Evolutionary conservation across 30 jellyfish, hydroid and myxozoan species (phyloP).

Genomic region (Nemopilema nomurai): DNA sequence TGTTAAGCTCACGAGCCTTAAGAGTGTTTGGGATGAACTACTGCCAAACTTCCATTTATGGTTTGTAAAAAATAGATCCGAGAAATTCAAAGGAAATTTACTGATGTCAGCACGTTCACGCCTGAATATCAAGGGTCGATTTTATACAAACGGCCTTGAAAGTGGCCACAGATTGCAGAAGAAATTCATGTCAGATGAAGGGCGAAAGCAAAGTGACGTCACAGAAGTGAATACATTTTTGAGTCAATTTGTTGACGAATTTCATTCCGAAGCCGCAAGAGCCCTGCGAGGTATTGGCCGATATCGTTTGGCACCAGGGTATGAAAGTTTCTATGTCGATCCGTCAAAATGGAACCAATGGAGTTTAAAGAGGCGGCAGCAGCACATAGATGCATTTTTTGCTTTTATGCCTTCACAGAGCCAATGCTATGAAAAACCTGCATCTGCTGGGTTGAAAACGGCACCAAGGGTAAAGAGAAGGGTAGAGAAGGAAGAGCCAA

Average conservation of each 20-base stretch:
- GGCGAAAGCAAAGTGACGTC: constrained; percentile 25
- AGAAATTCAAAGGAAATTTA: constrained; percentile 5
- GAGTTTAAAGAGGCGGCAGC: constrained; percentile 41
- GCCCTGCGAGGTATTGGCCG: constrained; percentile 56
- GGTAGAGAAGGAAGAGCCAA: constrained; percentile 18
- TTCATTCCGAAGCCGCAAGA: constrained; percentile 39
- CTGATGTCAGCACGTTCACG: constrained; percentile 17
- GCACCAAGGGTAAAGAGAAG: constrained; percentile 7
- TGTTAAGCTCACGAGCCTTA: constrained; percentile 16
- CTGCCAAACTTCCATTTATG: constrained; percentile 29
- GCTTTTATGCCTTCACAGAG: constrained; percentile 16
- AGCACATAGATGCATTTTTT: constrained; percentile 20
- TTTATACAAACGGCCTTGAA: constrained; percentile 41
- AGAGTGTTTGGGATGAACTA: constrained; percentile 29
- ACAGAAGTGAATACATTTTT: constrained; percentile 11
- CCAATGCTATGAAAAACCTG: background rate
- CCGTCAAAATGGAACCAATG: constrained; percentile 63
- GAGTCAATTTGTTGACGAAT: constrained; percentile 17
- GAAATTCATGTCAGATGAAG: constrained; percentile 14
- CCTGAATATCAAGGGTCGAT: constrained; percentile 24
- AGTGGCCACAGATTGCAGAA: constrained; percentile 25
- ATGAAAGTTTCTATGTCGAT: constrained; percentile 38
- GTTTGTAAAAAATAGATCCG: constrained; percentile 28
- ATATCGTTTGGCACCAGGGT: constrained; percentile 34
- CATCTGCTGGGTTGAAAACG: constrained; percentile 15